Evolutionary conservation across 2,113 vertebrate genomes (phyloP), one percentile per base, ranked within the genome.

Genomic region (Perca flavescens): DNA sequence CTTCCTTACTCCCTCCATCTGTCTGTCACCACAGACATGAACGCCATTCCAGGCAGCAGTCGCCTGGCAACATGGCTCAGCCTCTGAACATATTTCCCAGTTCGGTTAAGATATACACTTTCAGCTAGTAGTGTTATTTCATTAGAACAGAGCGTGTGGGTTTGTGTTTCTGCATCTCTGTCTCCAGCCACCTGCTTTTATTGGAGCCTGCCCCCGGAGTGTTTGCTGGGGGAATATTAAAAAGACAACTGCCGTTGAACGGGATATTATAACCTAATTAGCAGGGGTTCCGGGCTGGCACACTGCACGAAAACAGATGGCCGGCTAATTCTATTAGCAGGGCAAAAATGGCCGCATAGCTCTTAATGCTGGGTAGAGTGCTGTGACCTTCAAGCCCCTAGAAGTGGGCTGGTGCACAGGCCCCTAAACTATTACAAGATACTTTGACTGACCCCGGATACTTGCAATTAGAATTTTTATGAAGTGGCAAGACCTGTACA

Each of bases 251-350:
- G 93, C 88, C 82, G 75, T 88, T 93, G 94, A 93, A 93, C 70
- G 87, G 92, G 94, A 94, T 94, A 95, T 95, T 95, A 95, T 93
- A 95, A 95, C 94, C 93, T 96, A 94, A 96, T 96, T 95, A 96
- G 94, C 94, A 94, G 93, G 91, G 93, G 94, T 95, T 96, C 93
- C 77, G 88, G 88, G 90, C 93, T 95, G 94, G 93, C 93, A 90
- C 89, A 69, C 91, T 15, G 46, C 91, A 86, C 25, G 77, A 94
- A 94, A 96, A 94, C 95, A 96, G 95, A 96, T 96, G 95, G 95
- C 89, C 83, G 53, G 87, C 89, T 95, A 95, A 96, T 95, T 96
- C 94, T 95, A 95, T 95, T 95, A 95, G 91, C 93, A 15, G 89
- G 79, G 88, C 86, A 78, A 91, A 93, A 91, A 91, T 92, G 94